A percentile compares a stretch with the other conserved stretches of the same genome.
phyloP scores from a whole-genome alignment of 2,113 vertebrate genomes.

The Pelodiscus sinensis region DNA sequence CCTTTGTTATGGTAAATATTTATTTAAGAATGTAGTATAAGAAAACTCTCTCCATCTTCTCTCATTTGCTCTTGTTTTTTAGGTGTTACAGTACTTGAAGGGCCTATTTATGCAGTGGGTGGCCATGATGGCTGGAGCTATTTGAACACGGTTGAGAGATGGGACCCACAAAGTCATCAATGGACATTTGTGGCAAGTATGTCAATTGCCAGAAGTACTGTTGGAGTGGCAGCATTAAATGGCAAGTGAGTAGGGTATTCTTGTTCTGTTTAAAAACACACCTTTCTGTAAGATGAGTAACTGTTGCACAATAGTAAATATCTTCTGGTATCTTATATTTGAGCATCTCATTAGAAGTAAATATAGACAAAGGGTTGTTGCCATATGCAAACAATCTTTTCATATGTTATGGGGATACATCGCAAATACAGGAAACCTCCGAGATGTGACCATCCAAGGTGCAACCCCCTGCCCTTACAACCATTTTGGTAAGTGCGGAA shows the following conservation, averaged over 20 bases:
- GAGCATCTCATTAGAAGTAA: neutral
- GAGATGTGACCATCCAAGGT: too few species aligned
- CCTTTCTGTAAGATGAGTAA: neutral
- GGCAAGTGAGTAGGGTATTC: constrained; percentile 83
- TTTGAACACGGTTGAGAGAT: constrained; percentile 84
- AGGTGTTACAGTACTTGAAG: constrained; percentile 86
- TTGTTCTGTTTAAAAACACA: neutral
- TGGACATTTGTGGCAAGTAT: constrained; percentile 87
- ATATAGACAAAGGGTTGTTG: neutral
- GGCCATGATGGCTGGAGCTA: constrained; percentile 88
- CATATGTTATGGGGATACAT: neutral
- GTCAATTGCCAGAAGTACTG: constrained; percentile 85
- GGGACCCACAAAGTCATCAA: constrained; percentile 85
- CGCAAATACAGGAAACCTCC: neutral
- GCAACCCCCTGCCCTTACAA: too few species aligned
- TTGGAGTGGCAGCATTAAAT: constrained; percentile 84
- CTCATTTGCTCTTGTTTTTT: constrained; percentile 35
- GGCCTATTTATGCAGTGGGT: constrained; percentile 85
- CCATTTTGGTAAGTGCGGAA: too few species aligned
- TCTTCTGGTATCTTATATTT: neutral
- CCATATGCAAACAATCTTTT: neutral
- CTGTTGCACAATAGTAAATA: neutral
- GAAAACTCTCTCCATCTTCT: constrained; percentile 37
- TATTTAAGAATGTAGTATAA: neutral
- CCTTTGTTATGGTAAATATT: neutral